Evolutionary conservation across 2,797 vertebrate genomes (phyloP), one percentile per base, ranked within the genome.

Genomic region (Diglossa cyanea): DNA sequence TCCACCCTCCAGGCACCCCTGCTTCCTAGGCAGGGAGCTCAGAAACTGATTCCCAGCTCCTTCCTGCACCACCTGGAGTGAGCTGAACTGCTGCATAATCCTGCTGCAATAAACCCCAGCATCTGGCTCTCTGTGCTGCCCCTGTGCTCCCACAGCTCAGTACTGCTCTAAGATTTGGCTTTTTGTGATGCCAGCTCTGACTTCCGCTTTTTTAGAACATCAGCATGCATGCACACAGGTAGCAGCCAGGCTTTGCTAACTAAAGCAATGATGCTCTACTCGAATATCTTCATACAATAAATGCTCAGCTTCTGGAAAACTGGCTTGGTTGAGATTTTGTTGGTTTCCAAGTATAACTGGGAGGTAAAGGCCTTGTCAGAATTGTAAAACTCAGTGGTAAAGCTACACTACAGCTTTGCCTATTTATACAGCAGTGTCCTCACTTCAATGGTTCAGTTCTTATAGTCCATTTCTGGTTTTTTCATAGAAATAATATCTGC

Each of bases 221-320:
- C 48, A 66, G 39, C 3, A 11, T 25, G 33, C 1, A 0, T 0
- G 4, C 26, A 53, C 6, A n/a, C 23, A 63, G 65, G 61, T 7
- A 67, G 35, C 39, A 62, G 57, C 33, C 62, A 57, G 0, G 16
- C 17, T 62, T 25, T 18, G 44, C 50, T 37, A 40, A 37, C 17
- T 15, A 62, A 82, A 85, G 63, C 23, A 23, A 40, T 15, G 10
- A 35, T 0, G 2, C 24, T 57, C 24, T 15, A 53, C n/a, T 42
- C 19, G 21, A 51, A 63, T 9, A 7, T 28, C 39, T 74, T 77
- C 31, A 7, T 3, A 16, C 17, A 63, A 33, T 13, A 81, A 92
- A 71, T 13, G 31, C 6, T 44, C 17, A 3, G 33, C 58, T 81
- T 65, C 37, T 25, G 17, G 50, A 73, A 75, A 68, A 78, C 30